phyloP scores from a whole-genome alignment of 2,888 invertebrate genomes.

The Boloria euphrosyne region DNA sequence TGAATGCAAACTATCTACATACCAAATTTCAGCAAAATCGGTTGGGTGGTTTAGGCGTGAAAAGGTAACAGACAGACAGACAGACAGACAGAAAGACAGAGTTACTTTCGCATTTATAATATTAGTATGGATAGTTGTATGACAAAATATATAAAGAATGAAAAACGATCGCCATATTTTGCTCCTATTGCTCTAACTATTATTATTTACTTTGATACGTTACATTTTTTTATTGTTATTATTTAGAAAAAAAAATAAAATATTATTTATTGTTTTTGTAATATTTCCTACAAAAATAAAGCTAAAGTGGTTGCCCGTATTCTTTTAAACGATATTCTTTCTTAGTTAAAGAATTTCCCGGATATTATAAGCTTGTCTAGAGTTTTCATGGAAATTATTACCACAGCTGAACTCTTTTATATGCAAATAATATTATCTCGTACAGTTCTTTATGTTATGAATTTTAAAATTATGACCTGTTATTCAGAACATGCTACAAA shows the following conservation, averaged over 20 bases:
- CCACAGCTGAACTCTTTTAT: slow-evolving; percentile 43
- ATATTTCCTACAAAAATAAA: slow-evolving; percentile 2
- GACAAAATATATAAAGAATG: slow-evolving; percentile 7
- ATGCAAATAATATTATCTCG: slow-evolving; percentile 43
- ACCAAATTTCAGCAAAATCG: no score
- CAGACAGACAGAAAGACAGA: no score
- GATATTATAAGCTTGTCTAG: slow-evolving; percentile 47
- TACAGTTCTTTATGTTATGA: slow-evolving; percentile 35
- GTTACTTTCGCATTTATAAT: no score
- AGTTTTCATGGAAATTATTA: slow-evolving; percentile 49
- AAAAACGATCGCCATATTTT: not conserved
- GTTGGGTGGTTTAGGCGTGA: no score
- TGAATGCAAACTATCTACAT: no score
- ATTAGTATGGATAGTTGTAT: no score
- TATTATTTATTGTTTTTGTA: no score
- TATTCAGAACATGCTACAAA: slow-evolving; percentile 16
- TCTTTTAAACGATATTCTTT: slow-evolving; percentile 44
- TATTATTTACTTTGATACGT: no score
- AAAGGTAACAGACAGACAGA: no score
- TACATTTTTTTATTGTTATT: no score
- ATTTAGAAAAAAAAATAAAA: no score
- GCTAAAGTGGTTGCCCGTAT: slow-evolving; percentile 54
- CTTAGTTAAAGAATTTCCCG: slow-evolving; percentile 41
- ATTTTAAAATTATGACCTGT: slow-evolving; percentile 27
- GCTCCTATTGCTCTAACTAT: not conserved